phyloP scores from a whole-genome alignment of 2,888 invertebrate species.

The Macrophya annulata region DNA sequence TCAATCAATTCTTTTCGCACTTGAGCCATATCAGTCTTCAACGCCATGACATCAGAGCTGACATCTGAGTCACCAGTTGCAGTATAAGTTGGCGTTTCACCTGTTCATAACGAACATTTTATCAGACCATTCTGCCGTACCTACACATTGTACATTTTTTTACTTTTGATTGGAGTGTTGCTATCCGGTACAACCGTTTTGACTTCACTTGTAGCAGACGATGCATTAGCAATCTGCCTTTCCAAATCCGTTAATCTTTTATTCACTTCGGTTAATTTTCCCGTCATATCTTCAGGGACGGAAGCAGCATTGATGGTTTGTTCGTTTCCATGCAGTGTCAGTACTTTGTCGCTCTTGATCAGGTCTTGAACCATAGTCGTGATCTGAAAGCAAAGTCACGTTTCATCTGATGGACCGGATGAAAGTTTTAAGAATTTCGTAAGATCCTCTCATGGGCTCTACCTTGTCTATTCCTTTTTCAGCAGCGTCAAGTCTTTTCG shows the following conservation, averaged over 20 bases:
- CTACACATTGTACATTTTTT: neutral
- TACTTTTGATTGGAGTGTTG: neutral
- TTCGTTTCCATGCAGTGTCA: conserved; percentile 47
- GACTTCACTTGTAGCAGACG: neutral
- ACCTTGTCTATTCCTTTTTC: conserved; percentile 83
- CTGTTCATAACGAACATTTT: neutral
- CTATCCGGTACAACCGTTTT: neutral
- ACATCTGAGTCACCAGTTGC: neutral
- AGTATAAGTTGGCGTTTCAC: neutral
- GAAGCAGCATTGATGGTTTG: conserved; percentile 15
- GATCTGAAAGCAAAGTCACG: conserved; percentile 60
- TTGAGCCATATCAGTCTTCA: conserved; percentile 63
- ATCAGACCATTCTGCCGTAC: neutral
- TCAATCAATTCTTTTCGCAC: conserved; percentile 62
- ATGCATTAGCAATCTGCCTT: conserved; percentile 27
- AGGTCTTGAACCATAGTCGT: conserved; percentile 70
- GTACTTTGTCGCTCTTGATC: conserved; percentile 62
- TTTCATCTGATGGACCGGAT: neutral
- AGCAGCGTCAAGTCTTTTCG: conserved; percentile 84
- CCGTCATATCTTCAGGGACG: conserved; percentile 61
- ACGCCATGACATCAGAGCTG: conserved; percentile 56
- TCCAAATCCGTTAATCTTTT: conserved; percentile 65
- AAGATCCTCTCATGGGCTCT: neutral
- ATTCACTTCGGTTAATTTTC: conserved; percentile 80
- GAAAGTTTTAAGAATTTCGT: neutral